phyloP scores from a whole-genome alignment of 2,888 invertebrate genomes.

The Neelides folsomi region DNA sequence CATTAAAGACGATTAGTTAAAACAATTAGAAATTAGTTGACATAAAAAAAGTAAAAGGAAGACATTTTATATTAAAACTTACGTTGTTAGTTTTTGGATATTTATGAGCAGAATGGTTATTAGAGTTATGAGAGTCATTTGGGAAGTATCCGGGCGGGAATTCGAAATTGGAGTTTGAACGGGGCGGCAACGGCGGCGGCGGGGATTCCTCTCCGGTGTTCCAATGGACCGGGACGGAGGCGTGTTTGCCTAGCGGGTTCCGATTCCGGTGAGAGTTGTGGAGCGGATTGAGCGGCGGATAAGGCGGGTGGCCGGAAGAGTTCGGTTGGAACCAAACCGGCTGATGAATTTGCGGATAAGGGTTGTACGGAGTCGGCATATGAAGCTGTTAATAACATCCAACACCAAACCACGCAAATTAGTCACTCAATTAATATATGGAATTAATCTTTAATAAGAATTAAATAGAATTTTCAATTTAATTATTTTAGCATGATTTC shows the following conservation, averaged over 20 bases:
- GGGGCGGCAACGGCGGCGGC: conserved; percentile 24
- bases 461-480: too few relatives aligned
- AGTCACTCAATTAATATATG: conserved; percentile 2
- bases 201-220: conserved; percentile 14
- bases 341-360: conserved; percentile 26
- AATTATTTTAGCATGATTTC: too few relatives aligned
- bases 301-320: not conserved
- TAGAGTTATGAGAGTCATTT: conserved; percentile 3
- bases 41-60: too few relatives aligned
- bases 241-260: conserved; percentile 26
- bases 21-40: too few relatives aligned
- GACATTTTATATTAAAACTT: too few relatives aligned
- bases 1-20: too few relatives aligned
- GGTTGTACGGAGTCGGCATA: conserved; percentile 29
- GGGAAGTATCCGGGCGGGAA: conserved; percentile 9
- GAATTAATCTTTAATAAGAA: too few relatives aligned
- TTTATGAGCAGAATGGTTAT: too few relatives aligned
- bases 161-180: conserved; percentile 15
- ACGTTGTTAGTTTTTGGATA: too few relatives aligned
- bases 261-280: conserved; percentile 13
- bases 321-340: conserved; percentile 27
- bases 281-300: too few relatives aligned
- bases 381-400: conserved; percentile 30
- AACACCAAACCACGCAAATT: conserved; percentile 28
- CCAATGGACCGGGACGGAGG: conserved; percentile 17